phyloP scores from a whole-genome alignment of 2,888 invertebrate species.

The Lamellibrachia satsuma region DNA sequence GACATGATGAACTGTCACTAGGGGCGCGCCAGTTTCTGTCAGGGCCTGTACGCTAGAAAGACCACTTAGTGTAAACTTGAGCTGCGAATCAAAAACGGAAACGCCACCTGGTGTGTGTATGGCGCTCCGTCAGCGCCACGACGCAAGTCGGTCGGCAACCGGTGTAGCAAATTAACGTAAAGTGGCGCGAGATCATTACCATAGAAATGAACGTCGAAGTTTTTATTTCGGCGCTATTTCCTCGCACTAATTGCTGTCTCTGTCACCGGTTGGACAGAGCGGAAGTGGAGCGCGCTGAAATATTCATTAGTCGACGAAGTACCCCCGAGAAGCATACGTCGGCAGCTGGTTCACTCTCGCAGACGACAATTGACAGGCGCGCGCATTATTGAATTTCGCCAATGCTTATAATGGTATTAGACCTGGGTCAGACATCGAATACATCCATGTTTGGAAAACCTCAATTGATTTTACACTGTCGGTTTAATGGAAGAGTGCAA shows the following conservation, averaged over 20 bases:
- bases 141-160: background rate
- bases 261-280: background rate
- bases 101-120: background rate
- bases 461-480: too few species aligned
- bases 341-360: background rate
- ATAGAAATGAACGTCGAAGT: background rate
- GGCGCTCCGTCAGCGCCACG: background rate
- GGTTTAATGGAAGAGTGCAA: too few species aligned
- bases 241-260: conserved; percentile 1
- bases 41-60: too few species aligned
- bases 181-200: conserved; percentile 17
- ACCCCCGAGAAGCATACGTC: background rate
- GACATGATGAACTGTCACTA: too few species aligned
- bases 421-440: background rate
- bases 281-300: background rate
- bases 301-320: background rate
- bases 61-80: too few species aligned
- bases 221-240: conserved; percentile 12
- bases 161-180: background rate
- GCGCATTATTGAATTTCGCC: background rate
- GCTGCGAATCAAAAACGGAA: too few species aligned
- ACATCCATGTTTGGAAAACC: background rate
- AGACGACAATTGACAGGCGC: background rate
- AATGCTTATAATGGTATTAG: background rate
- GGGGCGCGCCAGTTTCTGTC: too few species aligned